Evolutionary conservation across 2,113 vertebrate species (phyloP), one percentile per base, ranked within the genome.

Genomic region (Tyrannus savana): DNA sequence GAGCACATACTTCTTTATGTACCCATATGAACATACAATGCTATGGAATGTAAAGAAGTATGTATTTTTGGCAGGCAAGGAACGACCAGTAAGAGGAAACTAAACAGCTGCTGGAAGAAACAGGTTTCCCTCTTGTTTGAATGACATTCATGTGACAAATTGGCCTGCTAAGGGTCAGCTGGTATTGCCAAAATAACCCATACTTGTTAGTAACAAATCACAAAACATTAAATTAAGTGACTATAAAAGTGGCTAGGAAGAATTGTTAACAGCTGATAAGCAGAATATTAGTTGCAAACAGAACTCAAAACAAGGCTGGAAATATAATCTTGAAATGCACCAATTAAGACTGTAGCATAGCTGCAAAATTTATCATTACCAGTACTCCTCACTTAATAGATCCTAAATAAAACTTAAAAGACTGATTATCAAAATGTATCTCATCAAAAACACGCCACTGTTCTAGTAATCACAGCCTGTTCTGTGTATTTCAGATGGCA

Each of bases 41-140:
- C 99, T 99, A 99, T 99, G 99, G 99, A 99, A 99, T 99, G 99
- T 99, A 99, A 99, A 99, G 99, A 99, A 99, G 99, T 99, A 99
- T 99, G 99, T 99, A 99, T 99, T 99, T 99, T 98, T 98, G 98
- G 99, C 98, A 98, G 99, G 99, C 98, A 95, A 74, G 62, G 94
- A 98, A 98, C 98, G 9, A 93, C 98, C 98, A 94, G 84, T 94
- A 96, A 94, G 80, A 97, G 90, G 91, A 95, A 98, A 95, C 90
- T 95, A 95, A 94, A 94, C 95, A 93, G 80, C 96, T 96, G 88
- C 77, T 96, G 94, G 93, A 97, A 97, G 92, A 89, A 97, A 96
- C 80, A 74, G 81, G 89, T 96, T 93, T 97, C 93, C 92, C 96
- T 93, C 93, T 88, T 81, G 76, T 89, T 60, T 87, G 83, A 97